Percentiles rank a stretch among this genome's conserved stretches.
These are phyloP conservation scores for Nesidiocoris tenuis DNA, from an alignment of 2,888 invertebrate species.

Conservation along the genomic window DNA sequence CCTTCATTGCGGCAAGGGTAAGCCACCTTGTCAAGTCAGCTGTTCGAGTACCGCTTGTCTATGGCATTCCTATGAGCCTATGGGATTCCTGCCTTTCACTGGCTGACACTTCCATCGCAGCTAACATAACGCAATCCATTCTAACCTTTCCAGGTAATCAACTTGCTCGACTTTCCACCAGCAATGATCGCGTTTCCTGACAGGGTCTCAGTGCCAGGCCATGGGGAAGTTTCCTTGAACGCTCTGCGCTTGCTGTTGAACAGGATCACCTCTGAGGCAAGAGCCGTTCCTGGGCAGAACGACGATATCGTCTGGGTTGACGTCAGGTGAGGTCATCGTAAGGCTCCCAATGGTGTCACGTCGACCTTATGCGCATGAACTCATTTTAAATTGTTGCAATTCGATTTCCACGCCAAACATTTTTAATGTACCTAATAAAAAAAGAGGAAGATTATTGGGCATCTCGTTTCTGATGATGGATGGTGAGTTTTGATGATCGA, in stretches of 20 bases:
- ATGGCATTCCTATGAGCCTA: not conserved
- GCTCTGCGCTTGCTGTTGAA: slow-evolving; percentile 11
- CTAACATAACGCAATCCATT: not conserved
- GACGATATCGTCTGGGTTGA: slow-evolving; percentile 12
- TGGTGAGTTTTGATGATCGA: too few relatives aligned
- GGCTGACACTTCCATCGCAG: not conserved
- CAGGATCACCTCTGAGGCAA: not conserved
- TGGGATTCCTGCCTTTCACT: not conserved
- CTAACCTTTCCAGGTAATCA: slow-evolving; percentile 17
- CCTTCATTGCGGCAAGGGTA: not conserved
- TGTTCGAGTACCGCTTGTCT: not conserved
- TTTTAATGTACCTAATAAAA: too few relatives aligned
- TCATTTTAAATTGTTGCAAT: too few relatives aligned
- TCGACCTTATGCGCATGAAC: too few relatives aligned
- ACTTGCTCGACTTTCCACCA: slow-evolving; percentile 20
- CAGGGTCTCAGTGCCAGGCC: not conserved
- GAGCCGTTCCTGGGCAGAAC: not conserved
- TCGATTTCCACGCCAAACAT: too few relatives aligned
- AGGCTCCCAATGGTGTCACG: too few relatives aligned
- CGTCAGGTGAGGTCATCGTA: not conserved
- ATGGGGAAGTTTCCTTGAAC: slow-evolving; percentile 1
- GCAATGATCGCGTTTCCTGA: slow-evolving; percentile 16
- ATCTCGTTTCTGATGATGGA: too few relatives aligned
- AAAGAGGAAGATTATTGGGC: too few relatives aligned
- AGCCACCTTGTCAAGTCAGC: not conserved